Conservation (phyloP, 2,888 invertebrate species). For the Cinara cedri region DNA sequence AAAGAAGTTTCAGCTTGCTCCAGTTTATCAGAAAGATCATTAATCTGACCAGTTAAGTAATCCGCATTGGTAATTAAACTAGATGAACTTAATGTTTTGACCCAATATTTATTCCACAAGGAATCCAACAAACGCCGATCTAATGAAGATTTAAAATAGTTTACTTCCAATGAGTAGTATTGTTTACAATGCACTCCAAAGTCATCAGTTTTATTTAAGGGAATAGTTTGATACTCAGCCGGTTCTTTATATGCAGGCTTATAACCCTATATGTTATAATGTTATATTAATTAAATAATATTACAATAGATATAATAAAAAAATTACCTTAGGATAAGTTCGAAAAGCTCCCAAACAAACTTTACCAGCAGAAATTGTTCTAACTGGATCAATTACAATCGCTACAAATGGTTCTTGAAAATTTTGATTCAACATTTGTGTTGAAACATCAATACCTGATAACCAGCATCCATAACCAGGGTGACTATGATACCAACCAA, state of each 20-base stretch:
- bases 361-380: slow-evolving; percentile 98
- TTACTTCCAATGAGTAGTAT: slow-evolving; percentile 95
- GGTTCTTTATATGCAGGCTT: slow-evolving; percentile 99
- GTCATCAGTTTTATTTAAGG: slow-evolving; percentile 98
- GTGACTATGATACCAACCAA: slow-evolving; percentile 99
- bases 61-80: slow-evolving; percentile 95
- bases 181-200: slow-evolving; percentile 99
- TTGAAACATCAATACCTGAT: slow-evolving; percentile 98
- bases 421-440: slow-evolving; percentile 98
- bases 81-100: slow-evolving; percentile 96
- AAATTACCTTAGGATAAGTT: slow-evolving; percentile 82
- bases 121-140: slow-evolving; percentile 93
- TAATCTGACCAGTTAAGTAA: slow-evolving; percentile 92
- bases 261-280: slow-evolving; percentile 74
- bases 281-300: not conserved
- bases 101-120: slow-evolving; percentile 99
- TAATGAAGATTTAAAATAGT: slow-evolving; percentile 96
- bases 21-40: slow-evolving; percentile 95
- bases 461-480: slow-evolving; percentile 99
- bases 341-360: slow-evolving; percentile 95
- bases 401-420: slow-evolving; percentile 99
- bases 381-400: slow-evolving; percentile 96
- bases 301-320: slow-evolving; percentile 10
- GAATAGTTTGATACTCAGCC: slow-evolving; percentile 98
- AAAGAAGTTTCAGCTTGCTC: slow-evolving; percentile 93